Evolutionary conservation across 2,797 vertebrate species (phyloP).

Genomic region (Liasis olivaceus): DNA sequence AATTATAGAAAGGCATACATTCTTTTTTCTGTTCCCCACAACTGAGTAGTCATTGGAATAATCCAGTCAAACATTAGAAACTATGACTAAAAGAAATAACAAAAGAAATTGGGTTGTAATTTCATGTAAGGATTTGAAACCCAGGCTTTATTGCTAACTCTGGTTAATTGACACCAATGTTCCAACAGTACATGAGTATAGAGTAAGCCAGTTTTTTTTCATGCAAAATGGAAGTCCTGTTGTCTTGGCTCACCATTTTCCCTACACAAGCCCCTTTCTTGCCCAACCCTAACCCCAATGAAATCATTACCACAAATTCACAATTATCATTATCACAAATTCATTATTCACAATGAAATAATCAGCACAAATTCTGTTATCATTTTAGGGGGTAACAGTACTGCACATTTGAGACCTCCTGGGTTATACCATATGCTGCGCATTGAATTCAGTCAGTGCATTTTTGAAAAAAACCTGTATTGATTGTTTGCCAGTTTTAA

Average conservation of each 20-base stretch:
- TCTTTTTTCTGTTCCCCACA: background rate
- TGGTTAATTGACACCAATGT: background rate
- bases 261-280: background rate
- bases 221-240: background rate
- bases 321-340: no score
- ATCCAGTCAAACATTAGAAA: background rate
- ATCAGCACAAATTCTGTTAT: background rate
- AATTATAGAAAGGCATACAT: background rate
- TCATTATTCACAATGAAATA: background rate
- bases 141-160: background rate
- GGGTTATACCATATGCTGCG: background rate
- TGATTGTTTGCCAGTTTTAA: background rate
- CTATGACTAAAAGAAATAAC: slow-evolving; percentile 7
- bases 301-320: background rate
- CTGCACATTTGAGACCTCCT: background rate
- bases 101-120: slow-evolving; percentile 6
- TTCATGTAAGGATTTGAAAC: slow-evolving; percentile 13
- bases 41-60: background rate
- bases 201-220: background rate
- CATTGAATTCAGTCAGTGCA: background rate
- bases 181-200: background rate
- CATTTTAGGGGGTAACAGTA: background rate
- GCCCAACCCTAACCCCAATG: background rate
- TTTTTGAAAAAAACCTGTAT: background rate
- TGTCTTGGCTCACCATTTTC: background rate